Evolutionary conservation across 2,888 invertebrate species (phyloP), one percentile per base, ranked within the genome.

Genomic region (Ectobius pallidus): DNA sequence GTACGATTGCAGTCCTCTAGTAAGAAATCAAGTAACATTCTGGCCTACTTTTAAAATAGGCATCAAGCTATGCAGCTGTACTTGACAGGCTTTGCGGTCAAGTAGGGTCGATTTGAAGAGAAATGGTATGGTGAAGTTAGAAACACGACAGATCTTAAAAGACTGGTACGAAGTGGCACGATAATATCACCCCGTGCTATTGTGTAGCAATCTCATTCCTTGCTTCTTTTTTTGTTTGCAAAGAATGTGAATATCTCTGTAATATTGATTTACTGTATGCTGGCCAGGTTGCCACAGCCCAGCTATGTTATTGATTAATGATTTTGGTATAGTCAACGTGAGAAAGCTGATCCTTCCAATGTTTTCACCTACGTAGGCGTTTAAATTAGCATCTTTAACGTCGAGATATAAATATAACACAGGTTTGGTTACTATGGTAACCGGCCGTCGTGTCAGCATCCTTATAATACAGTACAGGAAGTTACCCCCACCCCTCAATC

Each of bases 231-330:
- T 58, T 52, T 22, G 30, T 58, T 58, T 32, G 11, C 7, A 16
- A 58, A 58, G n/a, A 58, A 58, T 58, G 58, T 32, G 58, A 58
- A 30, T 58, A 30, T n/a, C 58, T 58, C 58, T 58, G 34, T 34
- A 58, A 32, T 58, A 58, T 58, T 58, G 58, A 58, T 58, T 58
- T 20, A n/a, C n/a, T n/a, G n/a, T n/a, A 30, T 58, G 30, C 32
- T 30, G 6, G 30, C 58, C 30, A 30, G 58, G 58, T 58, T 58
- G 58, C 58, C 32, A 58, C 58, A 58, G 30, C 58, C 58, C 25
- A 16, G 58, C 18, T 32, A 16, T 58, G 58, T 58, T 58, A 58
- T 58, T 58, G 58, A 58, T 58, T 58, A 58, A 30, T 58, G 58
- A 30, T 55, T 55, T 55, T 27, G 58, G 58, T n/a, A 30, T 27